phyloP scores from a whole-genome alignment of 2,888 invertebrate genomes.

The Cataglyphis cursor region DNA sequence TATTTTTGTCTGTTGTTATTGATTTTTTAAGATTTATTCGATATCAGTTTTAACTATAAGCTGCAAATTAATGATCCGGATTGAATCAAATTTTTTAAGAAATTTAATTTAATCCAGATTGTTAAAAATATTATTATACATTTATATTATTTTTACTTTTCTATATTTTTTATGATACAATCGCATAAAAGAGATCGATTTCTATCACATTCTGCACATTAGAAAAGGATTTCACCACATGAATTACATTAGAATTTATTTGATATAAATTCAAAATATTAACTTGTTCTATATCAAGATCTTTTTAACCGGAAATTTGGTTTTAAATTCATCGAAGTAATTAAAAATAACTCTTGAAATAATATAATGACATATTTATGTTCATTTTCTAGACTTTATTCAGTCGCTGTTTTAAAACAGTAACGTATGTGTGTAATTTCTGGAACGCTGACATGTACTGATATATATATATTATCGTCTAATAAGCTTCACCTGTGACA shows the following conservation, averaged over 20 bases:
- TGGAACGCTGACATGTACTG: not conserved
- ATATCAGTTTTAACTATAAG: not conserved
- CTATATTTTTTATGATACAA: not conserved
- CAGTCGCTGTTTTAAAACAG: not conserved
- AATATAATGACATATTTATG: not conserved
- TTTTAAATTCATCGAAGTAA: not conserved
- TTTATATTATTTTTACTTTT: not conserved
- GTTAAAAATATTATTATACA: not conserved
- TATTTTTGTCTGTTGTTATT: not conserved
- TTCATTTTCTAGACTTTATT: not conserved
- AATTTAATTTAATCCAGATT: not conserved
- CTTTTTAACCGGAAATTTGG: not conserved
- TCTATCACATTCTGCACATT: not conserved
- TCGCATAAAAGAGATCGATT: not conserved
- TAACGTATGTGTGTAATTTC: not conserved
- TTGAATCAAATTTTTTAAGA: not conserved
- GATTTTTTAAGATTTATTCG: not conserved
- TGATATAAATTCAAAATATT: not conserved
- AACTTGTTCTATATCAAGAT: not conserved
- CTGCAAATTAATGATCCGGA: not conserved
- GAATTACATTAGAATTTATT: constrained; percentile 6
- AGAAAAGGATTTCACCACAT: not conserved
- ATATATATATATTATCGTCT: not conserved
- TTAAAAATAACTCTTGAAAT: not conserved
- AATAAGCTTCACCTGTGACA: not conserved